phyloP scores from a whole-genome alignment of 2,888 invertebrate genomes.

The Lasioglossum oenotherae region DNA sequence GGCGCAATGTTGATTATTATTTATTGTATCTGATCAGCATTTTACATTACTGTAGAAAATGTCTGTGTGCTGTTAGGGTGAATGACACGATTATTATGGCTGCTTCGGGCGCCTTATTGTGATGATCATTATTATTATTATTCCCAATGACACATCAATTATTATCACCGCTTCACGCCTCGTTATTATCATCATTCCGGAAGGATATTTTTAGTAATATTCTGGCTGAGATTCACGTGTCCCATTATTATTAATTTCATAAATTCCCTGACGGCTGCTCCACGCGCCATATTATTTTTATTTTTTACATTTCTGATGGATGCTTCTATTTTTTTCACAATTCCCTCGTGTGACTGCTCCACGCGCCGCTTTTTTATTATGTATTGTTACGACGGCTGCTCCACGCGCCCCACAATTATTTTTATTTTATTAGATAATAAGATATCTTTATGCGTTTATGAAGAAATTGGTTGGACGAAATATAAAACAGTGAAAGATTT shows the following conservation, averaged over 20 bases:
- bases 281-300: neutral
- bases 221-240: neutral
- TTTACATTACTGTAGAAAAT: no score
- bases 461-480: no score
- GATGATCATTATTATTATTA: neutral
- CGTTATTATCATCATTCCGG: neutral
- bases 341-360: neutral
- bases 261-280: neutral
- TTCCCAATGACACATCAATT: neutral
- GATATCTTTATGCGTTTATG: no score
- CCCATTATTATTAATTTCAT: neutral
- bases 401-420: neutral
- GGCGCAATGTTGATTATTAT: neutral
- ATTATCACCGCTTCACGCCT: neutral
- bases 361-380: neutral
- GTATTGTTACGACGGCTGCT: neutral
- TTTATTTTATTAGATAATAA: neutral
- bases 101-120: neutral
- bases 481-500: no score
- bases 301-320: neutral
- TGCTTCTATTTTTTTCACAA: neutral
- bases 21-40: neutral
- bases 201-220: neutral
- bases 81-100: neutral
- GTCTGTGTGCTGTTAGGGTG: no score